Percentiles rank a stretch among this genome's conserved stretches.
phyloP scores from a whole-genome alignment of 2,888 invertebrate genomes.

The Syrista parreyssii region DNA sequence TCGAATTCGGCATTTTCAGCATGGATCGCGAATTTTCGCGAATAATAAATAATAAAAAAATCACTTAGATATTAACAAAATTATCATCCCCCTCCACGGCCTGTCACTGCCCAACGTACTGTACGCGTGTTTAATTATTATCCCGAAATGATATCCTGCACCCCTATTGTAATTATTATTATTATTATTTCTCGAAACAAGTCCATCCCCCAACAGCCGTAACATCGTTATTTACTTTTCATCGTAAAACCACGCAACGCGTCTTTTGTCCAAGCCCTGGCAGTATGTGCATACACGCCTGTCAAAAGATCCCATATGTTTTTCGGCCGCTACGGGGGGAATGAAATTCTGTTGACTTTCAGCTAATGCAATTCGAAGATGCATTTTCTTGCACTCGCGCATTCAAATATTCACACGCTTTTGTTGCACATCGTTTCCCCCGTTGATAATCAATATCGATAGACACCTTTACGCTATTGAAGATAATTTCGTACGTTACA shows the following conservation, averaged over 20 bases:
- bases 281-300: neutral
- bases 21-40: neutral
- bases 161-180: too few relatives aligned
- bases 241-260: neutral
- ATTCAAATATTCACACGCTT: neutral
- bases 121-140: too few relatives aligned
- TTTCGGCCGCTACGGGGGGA: constrained; percentile 17
- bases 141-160: too few relatives aligned
- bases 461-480: constrained; percentile 31
- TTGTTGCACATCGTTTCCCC: too few relatives aligned
- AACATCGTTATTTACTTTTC: neutral
- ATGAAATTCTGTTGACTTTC: constrained; percentile 17
- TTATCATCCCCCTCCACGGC: neutral
- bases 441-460: constrained; percentile 27
- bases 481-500: constrained; percentile 29
- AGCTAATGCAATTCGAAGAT: neutral
- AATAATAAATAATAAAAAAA: neutral
- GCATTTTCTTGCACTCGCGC: neutral
- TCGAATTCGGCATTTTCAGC: constrained; percentile 10
- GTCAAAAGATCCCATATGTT: neutral
- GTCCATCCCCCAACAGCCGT: too few relatives aligned
- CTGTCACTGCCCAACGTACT: too few relatives aligned
- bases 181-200: too few relatives aligned
- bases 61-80: neutral
- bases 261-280: neutral